Percentiles rank a stretch among this genome's conserved stretches.
Conservation (phyloP, 2,113 vertebrate genomes). For the Strigops habroptila region DNA sequence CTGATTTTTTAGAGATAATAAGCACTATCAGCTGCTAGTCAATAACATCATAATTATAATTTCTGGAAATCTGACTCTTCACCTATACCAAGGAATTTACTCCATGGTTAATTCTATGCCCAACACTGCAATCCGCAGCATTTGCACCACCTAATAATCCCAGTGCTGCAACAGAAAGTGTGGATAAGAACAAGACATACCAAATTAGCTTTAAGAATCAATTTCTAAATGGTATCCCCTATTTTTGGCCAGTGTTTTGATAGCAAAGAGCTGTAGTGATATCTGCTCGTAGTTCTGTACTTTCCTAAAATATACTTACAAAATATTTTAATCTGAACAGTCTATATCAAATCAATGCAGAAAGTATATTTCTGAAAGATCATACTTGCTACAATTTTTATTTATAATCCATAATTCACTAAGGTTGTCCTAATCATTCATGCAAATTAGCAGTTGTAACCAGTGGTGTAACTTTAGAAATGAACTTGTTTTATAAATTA, state of each 20-base stretch:
- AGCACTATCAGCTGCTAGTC: background rate
- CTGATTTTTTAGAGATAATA: background rate
- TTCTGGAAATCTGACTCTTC: background rate
- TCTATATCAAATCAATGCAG: background rate
- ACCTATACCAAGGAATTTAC: background rate
- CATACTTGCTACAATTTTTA: background rate
- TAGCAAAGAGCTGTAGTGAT: background rate
- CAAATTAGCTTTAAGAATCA: background rate
- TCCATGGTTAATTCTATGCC: rapidly evolving
- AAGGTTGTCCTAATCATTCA: background rate
- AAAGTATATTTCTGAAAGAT: background rate
- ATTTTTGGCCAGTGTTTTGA: background rate
- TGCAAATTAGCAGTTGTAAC: conserved; percentile 5
- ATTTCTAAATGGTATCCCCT: background rate
- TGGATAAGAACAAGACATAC: background rate
- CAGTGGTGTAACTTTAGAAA: background rate
- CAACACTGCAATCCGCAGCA: background rate
- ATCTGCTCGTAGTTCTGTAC: background rate
- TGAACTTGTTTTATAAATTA: background rate
- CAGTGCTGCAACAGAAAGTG: background rate
- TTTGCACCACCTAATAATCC: background rate
- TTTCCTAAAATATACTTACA: background rate
- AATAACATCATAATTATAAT: background rate
- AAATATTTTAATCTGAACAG: background rate
- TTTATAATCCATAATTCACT: background rate